These are phyloP conservation scores for Drosophila prolongata DNA, from an alignment of 2,888 invertebrate genomes.

Conservation along the genomic window DNA sequence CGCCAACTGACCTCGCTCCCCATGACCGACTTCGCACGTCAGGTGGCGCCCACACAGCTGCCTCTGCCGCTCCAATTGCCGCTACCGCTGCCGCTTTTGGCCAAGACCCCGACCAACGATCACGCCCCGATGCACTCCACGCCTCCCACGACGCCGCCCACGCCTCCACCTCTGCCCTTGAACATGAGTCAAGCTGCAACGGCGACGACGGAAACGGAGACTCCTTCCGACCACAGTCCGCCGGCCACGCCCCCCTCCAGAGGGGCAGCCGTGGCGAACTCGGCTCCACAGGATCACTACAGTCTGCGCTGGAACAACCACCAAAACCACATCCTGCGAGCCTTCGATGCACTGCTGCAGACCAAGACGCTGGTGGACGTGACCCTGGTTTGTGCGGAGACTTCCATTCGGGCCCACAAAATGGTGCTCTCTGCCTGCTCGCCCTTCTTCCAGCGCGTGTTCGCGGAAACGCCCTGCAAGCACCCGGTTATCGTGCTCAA, in stretches of 20 bases:
- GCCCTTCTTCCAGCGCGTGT: conserved; percentile 94
- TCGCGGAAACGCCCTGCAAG: conserved; percentile 96
- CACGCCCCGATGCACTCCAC: conserved; percentile 60
- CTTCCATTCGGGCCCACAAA: conserved; percentile 94
- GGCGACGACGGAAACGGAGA: conserved; percentile 22
- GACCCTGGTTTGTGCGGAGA: conserved; percentile 94
- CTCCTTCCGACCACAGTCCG: conserved; percentile 56
- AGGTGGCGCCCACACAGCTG: conserved; percentile 59
- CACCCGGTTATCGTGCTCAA: conserved; percentile 96
- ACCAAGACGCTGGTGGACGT: conserved; percentile 95
- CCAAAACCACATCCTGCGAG: conserved; percentile 93
- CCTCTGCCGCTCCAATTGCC: conserved; percentile 54
- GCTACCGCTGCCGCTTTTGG: conserved; percentile 55
- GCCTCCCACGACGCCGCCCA: conserved; percentile 75
- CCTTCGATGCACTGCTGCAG: conserved; percentile 94
- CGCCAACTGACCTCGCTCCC: conserved; percentile 74
- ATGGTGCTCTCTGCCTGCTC: conserved; percentile 95
- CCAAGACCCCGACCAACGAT: conserved; percentile 49
- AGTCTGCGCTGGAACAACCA: conserved; percentile 97
- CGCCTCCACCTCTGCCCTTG: conserved; percentile 71
- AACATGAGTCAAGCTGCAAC: conserved; percentile 67
- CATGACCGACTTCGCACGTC: conserved; percentile 72
- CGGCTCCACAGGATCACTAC: conserved; percentile 90
- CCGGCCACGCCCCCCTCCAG: conserved; percentile 54
- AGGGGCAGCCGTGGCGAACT: not conserved